phyloP scores from a whole-genome alignment of 1,140 invertebrate genomes.

The Tenebrio molitor region DNA sequence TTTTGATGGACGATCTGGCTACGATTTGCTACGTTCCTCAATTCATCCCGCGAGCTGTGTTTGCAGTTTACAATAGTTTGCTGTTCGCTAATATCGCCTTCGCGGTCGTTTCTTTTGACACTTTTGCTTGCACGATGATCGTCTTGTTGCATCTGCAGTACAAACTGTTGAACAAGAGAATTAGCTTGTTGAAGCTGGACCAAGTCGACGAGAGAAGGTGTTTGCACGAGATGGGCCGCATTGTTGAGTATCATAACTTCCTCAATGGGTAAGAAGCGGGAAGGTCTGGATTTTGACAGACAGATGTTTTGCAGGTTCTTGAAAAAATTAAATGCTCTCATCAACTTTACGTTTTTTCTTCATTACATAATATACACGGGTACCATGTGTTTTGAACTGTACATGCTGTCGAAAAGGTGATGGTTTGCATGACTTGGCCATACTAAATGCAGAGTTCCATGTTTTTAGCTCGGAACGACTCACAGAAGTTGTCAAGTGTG shows the following conservation, averaged over 20 bases:
- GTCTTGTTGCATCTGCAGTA: neutral
- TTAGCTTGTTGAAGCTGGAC: neutral
- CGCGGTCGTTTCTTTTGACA: neutral
- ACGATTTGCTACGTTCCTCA: neutral
- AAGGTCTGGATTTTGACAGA: too few relatives aligned
- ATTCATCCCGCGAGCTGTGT: neutral
- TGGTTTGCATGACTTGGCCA: neutral
- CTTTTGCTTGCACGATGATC: neutral
- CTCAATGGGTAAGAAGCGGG: neutral
- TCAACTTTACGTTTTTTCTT: neutral
- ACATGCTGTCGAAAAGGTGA: neutral
- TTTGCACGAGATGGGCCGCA: neutral
- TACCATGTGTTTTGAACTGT: neutral
- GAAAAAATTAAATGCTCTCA: neutral
- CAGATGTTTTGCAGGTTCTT: neutral
- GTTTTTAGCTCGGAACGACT: neutral
- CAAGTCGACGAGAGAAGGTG: neutral
- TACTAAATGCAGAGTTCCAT: neutral
- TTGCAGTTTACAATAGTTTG: neutral
- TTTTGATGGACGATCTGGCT: neutral
- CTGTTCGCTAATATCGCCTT: neutral
- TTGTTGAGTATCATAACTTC: neutral
- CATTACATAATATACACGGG: neutral
- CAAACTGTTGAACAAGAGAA: neutral
- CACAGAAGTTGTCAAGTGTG: neutral